A percentile compares a stretch with the other conserved stretches of the same genome.
These are phyloP conservation scores for Drosophila obscura DNA, from an alignment of 1,140 invertebrate genomes.

Conservation along the genomic window DNA sequence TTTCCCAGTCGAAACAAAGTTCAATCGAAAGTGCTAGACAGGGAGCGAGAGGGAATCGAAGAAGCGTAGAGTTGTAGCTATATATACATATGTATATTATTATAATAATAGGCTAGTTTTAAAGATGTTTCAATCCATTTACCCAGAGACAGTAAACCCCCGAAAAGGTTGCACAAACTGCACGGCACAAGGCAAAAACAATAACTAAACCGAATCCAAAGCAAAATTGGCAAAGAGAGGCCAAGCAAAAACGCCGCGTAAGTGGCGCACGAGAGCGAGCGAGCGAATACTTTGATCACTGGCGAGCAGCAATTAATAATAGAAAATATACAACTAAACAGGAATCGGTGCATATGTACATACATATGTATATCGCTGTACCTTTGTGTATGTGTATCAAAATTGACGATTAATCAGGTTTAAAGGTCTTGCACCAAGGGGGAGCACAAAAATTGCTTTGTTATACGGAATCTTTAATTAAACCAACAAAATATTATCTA, in stretches of 20 bases:
- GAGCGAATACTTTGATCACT: constrained; percentile 43
- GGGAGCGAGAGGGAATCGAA: constrained; percentile 19
- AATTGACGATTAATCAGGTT: constrained; percentile 69
- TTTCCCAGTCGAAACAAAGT: constrained; percentile 35
- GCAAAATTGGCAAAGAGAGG: constrained; percentile 9
- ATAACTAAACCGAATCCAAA: constrained; percentile 22
- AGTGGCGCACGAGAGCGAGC: constrained; percentile 1
- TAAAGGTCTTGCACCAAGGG: constrained; percentile 57
- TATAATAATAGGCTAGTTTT: constrained; percentile 29
- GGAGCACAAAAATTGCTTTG: constrained; percentile 39
- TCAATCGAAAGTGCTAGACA: constrained; percentile 36
- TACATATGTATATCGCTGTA: constrained; percentile 19
- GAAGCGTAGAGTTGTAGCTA: not conserved
- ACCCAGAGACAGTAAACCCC: constrained; percentile 17
- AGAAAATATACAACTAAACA: constrained; percentile 34
- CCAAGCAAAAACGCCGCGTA: not conserved
- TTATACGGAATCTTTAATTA: constrained; percentile 37
- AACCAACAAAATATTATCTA: constrained; percentile 34
- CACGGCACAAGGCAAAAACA: constrained; percentile 26
- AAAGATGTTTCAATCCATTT: constrained; percentile 11
- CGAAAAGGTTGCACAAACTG: constrained; percentile 40
- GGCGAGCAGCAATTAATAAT: constrained; percentile 42
- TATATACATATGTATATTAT: constrained; percentile 2
- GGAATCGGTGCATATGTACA: not conserved
- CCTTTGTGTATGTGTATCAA: constrained; percentile 40